Evolutionary conservation across 2,797 vertebrate species (phyloP), one percentile per base, ranked within the genome.

Genomic region (Diplodus sargus): DNA sequence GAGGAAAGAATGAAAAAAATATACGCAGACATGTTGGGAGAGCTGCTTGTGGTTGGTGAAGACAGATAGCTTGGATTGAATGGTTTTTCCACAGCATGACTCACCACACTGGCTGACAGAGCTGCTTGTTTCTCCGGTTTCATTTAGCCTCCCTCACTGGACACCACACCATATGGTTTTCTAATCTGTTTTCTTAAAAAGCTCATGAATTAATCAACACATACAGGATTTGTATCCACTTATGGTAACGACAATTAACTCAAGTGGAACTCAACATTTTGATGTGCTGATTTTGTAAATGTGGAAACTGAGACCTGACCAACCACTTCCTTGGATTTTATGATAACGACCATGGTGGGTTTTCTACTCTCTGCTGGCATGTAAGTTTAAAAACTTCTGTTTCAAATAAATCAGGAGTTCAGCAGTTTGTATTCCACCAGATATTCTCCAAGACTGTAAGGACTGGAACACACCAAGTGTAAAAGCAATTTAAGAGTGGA

Each of bases 81-180:
- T 69, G 64, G 5, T 79, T 92, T 91, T 92, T 88, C 89, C 91
- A 89, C 79, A 80, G 86, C 0, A 70, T 92, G 91, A 91, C 84
- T 95, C 91, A 91, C 80, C 51, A 61, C 79, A 64, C 61, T 56
- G 77, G 64, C 60, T 57, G 57, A 70, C 49, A 82, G 70, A 79
- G 70, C 56, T 17, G 30, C 68, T 78, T 30, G n/a, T 51, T 79
- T 75, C 66, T 81, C 72, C 20, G 48, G n/a, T 80, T 84, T 80
- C 79, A 43, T 60, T 75, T 43, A 39, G 49, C 57, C 57, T 61
- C 13, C 71, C 74, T 86, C 59, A 59, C 58, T 74, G 49, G 22
- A 72, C 49, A 67, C 62, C 39, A 53, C 39, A 45, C 8, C 76
- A 70, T 54, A 78, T 69, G 83, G 30, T 62, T 71, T 80, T 84